A percentile compares a stretch with the other conserved stretches of the same genome.
phyloP scores from a whole-genome alignment of 2,797 vertebrate genomes.

The Apodemus agrarius region DNA sequence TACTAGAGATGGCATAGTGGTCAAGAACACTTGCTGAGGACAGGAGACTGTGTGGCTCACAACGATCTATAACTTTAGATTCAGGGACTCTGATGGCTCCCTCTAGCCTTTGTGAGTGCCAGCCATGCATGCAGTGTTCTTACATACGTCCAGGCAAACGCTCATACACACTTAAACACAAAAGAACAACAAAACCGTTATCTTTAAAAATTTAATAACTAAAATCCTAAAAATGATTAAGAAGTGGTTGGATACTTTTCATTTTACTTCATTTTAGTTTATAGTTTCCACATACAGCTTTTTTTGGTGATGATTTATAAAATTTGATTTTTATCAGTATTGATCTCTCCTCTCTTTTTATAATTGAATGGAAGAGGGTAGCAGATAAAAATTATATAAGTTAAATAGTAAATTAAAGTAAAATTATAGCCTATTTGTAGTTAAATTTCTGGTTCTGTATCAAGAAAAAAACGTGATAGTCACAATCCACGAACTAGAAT shows the following conservation, averaged over 20 bases:
- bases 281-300: slow-evolving; percentile 21
- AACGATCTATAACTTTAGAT: background rate
- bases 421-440: slow-evolving; percentile 23
- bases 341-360: slow-evolving; percentile 49
- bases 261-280: slow-evolving; percentile 43
- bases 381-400: slow-evolving; percentile 14
- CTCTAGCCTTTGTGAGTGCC: background rate
- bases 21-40: background rate
- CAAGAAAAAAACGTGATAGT: slow-evolving; percentile 17
- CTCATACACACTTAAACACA: background rate
- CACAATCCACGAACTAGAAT: background rate
- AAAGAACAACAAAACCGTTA: background rate
- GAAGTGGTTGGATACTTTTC: background rate
- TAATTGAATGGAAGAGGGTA: slow-evolving; percentile 1
- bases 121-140: background rate
- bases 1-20: background rate
- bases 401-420: slow-evolving; percentile 61
- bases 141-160: background rate
- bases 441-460: slow-evolving; percentile 19
- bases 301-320: slow-evolving; percentile 20
- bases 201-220: background rate
- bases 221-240: slow-evolving; percentile 45
- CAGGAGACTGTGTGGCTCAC: background rate
- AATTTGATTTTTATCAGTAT: background rate
- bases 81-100: background rate